Percentiles rank a stretch among this genome's conserved stretches.
Evolutionary conservation across 2,888 invertebrate species (phyloP).

Genomic region (Teleiodes luculella): DNA sequence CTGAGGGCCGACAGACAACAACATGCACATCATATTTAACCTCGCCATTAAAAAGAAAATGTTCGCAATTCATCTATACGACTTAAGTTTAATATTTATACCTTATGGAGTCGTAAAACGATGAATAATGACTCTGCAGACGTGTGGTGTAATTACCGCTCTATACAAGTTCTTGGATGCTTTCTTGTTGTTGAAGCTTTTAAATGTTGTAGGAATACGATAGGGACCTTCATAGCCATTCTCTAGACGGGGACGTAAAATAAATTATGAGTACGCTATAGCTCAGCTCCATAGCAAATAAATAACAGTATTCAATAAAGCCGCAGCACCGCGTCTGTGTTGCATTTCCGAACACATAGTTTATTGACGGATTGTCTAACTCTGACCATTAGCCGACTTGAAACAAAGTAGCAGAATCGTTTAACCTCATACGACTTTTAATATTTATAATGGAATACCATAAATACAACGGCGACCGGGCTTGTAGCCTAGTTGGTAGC

Average conservation of each 20-base stretch:
- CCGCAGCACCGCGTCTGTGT: conserved; percentile 19
- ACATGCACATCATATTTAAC: conserved; percentile 71
- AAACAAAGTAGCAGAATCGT: neutral
- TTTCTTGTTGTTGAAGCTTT: conserved; percentile 71
- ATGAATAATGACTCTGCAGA: conserved; percentile 77
- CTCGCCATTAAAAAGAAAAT: conserved; percentile 77
- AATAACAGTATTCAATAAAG: conserved; percentile 49
- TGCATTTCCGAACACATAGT: conserved; percentile 9
- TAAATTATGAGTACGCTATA: conserved; percentile 52
- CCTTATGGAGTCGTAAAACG: conserved; percentile 76
- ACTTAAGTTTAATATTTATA: conserved; percentile 77
- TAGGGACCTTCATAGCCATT: conserved; percentile 52
- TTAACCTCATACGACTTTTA: neutral
- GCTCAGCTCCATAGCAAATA: conserved; percentile 38
- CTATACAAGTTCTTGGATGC: conserved; percentile 64
- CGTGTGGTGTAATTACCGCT: conserved; percentile 75
- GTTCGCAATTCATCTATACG: conserved; percentile 77
- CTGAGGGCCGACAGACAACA: conserved; percentile 38
- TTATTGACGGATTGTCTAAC: conserved; percentile 11
- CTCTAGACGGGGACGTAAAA: conserved; percentile 52
- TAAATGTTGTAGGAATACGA: conserved; percentile 64
- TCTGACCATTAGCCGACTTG: neutral
- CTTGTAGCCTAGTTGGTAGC: too few relatives aligned
- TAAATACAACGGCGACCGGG: too few relatives aligned
- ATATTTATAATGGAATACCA: neutral